Conservation (phyloP, 2,888 invertebrate genomes). For the Fabriciana adippe region DNA sequence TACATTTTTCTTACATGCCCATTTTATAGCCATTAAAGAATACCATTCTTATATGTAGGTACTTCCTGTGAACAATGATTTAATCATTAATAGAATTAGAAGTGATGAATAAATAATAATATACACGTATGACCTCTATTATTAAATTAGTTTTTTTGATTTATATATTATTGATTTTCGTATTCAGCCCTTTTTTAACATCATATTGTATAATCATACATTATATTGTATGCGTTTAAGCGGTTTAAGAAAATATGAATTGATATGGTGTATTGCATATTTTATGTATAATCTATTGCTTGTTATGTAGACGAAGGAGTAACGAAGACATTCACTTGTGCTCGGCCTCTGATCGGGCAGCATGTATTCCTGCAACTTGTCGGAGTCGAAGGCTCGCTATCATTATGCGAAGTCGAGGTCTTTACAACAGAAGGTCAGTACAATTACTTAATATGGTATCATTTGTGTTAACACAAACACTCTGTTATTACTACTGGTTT, state of each 20-base stretch:
- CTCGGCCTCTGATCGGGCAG: conserved; percentile 91
- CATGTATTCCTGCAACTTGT: conserved; percentile 94
- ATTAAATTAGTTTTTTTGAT: no score
- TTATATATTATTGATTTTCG: no score
- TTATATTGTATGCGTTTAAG: no score
- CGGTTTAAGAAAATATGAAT: background rate
- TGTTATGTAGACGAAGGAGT: conserved; percentile 89
- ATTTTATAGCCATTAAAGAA: no score
- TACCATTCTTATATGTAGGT: no score
- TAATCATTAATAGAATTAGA: no score
- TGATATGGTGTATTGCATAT: background rate
- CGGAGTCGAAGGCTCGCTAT: conserved; percentile 94
- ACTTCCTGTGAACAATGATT: no score
- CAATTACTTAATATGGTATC: conserved; percentile 25
- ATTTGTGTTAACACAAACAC: background rate
- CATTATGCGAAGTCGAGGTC: conserved; percentile 95
- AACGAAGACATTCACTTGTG: conserved; percentile 94
- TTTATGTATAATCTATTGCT: background rate
- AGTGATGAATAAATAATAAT: no score
- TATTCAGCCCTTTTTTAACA: no score
- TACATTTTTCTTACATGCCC: no score
- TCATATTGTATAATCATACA: no score
- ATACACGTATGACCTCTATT: no score
- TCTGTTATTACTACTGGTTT: conserved; percentile 1
- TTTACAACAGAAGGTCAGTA: conserved; percentile 92